Base-by-base conservation (phyloP, 2,888 invertebrate genomes). In the Busseola fusca region DNA sequence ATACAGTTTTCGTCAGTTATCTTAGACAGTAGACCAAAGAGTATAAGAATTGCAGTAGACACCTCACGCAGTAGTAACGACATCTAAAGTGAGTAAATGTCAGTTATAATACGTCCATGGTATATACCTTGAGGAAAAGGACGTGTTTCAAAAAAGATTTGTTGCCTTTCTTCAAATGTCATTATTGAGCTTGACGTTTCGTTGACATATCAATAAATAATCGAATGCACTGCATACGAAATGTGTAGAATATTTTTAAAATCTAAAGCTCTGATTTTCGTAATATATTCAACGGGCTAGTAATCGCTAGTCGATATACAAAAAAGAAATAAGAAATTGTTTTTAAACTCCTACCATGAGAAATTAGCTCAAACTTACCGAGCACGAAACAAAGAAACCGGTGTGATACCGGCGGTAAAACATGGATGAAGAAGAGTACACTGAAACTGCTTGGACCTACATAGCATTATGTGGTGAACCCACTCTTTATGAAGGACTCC, bases 381-480 rank as follows among this genome's bases (percentile, higher is more conserved):
- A 48, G 12, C 27, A 57, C 34, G 27, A 54, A 66, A 76, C 64
- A 72, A 70, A 75, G 66, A 76, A 79, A 60, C 73, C 68, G 65
- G 69, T 67, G 50, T 30, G 9, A 48, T 63, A 74, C 57, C 70
- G 76, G 67, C 58, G 14, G 21, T 68, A 54, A 42, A 85, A 68
- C 52, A 94, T 95, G 95, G 93, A 94, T 72, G 93, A 94, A 81
- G 94, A 94, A 50, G 93, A 93, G 69, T 94, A 94, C 72, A 79
- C 83, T 60, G 92, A 94, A 88, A 90, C 89, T 72, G 83, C 91
- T 34, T 95, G 94, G 95, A 89, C 89, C 10, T 94, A 96, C 73
- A 87, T 96, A 71, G 74, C 88, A 18, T 83, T 95, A 69, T 96
- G 96, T 87, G 93, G 91, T 48, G 95, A 95, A 88, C 95, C 96